These are phyloP conservation scores for Fregetta grallaria DNA, from an alignment of 2,113 vertebrate genomes.

Conservation along the genomic window DNA sequence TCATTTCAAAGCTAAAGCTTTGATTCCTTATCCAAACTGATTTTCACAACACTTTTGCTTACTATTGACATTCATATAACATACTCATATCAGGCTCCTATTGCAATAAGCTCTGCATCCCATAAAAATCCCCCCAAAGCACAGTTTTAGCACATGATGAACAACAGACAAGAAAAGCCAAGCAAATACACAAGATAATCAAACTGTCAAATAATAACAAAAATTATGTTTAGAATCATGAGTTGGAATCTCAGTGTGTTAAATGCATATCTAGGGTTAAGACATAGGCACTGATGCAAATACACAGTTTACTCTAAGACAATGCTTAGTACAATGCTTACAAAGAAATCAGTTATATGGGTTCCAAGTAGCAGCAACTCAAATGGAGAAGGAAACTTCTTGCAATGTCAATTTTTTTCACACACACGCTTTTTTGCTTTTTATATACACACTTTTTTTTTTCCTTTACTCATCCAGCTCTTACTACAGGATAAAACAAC, in stretches of 20 bases:
- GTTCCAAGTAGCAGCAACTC: background rate
- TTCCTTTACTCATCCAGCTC: background rate
- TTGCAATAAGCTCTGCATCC: background rate
- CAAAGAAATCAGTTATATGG: background rate
- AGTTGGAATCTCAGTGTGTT: background rate
- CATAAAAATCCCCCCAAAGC: background rate
- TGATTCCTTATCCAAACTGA: background rate
- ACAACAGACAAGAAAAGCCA: background rate
- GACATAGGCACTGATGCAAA: background rate
- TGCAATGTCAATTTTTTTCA: background rate
- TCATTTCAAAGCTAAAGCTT: background rate
- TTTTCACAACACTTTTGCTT: background rate
- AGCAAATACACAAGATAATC: background rate
- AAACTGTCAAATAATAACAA: background rate
- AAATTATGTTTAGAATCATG: background rate
- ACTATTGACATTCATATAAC: background rate
- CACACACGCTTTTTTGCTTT: background rate
- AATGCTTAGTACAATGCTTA: background rate
- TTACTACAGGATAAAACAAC: background rate
- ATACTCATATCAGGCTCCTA: background rate
- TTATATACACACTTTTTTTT: background rate
- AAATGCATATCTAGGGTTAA: background rate
- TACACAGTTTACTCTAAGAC: background rate
- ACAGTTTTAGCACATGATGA: background rate
- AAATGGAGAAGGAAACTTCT: background rate